Base-by-base conservation (phyloP, 2,888 invertebrate species). In the Aplocera efformata region DNA sequence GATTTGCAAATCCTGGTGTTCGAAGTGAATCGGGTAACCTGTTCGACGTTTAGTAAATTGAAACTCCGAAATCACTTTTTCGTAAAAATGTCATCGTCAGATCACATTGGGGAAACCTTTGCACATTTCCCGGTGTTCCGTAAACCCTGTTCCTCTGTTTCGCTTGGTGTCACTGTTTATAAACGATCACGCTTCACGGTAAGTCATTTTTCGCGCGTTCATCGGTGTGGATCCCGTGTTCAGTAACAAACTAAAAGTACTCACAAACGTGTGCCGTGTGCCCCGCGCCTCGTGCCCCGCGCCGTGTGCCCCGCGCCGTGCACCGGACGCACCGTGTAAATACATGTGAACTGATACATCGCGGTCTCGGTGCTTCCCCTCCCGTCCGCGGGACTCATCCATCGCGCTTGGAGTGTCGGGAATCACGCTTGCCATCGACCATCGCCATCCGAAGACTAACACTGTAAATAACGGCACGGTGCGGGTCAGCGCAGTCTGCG, bases 161-260 rank as follows among this genome's bases (percentile, higher is more conserved):
- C 26, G 42, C 42, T 43, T 29, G 42, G 48, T 33, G 21, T 48
- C 48, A 48, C 48, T 36, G 43, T 48, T 40, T 48, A 42, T 42
- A 48, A 25, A 42, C 29, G 13, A 32, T 40, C 48, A 36, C 47
- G 46, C 46, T 38, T 41, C 28, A 29, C 35, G 47, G 32, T 32
- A 9, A 30, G 29, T 42, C 24, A 30, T 26, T 17, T 36, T 31
- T 32, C n/a, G 7, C 30, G 22, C 28, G 28, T 31, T 6, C 39
- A 32, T 42, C 40, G 49, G 42, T 48, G 53, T 56, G 34, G 10
- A 23, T 10, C 29, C 38, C 22, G 28, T 30, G n/a, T 37, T 34
- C 40, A 29, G 32, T 68, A 64, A 65, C 65, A 41, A 50, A 65
- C 58, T 66, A 59, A 64, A 60, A 36, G 46, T 54, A 56, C 38